Base-by-base conservation (phyloP, 2,888 invertebrate species). In the Drosophila histrio region DNA sequence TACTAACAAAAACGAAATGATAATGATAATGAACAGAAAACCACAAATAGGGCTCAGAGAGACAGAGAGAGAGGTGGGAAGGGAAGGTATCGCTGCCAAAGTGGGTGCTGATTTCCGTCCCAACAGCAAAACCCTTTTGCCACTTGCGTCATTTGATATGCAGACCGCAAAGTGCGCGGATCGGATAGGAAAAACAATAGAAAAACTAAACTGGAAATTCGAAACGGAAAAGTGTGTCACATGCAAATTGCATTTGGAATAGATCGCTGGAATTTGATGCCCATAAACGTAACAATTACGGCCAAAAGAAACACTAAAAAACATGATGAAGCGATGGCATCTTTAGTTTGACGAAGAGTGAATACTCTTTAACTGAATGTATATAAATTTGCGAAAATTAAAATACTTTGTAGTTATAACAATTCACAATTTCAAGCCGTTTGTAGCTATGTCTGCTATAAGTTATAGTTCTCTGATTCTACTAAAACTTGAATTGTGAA, bases 161-260 rank as follows among this genome's bases (percentile, higher is more conserved):
- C 71, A 61, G 44, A 43, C 50, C 32, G 11, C 34, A 49, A 22
- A 49, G 47, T 9, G 7, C 34, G 11, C 32, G 17, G 49, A 39
- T 38, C 38, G 13, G 2, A 30, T 17, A 34, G 57, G 63, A 38
- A 77, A 64, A 30, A 74, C 74, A 80, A 77, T 76, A 65, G 63
- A 49, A 53, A 64, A 60, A 50, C 43, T 41, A 24, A 61, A 57
- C 38, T 54, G 54, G 54, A 54, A 54, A 54, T 32, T 11, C 62
- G 59, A 34, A 47, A 36, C 59, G 41, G 49, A 85, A 85, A 83
- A 78, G 85, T 85, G 82, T 83, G 82, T 83, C 85, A 85, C 77
- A 82, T 85, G 82, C 82, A 85, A 82, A 85, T 82, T 21, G 75
- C 72, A 77, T 54, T 72, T 70, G 62, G 39, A 57, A 50, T 66